phyloP scores from a whole-genome alignment of 2,888 invertebrate species.

The Globia sparganii region DNA sequence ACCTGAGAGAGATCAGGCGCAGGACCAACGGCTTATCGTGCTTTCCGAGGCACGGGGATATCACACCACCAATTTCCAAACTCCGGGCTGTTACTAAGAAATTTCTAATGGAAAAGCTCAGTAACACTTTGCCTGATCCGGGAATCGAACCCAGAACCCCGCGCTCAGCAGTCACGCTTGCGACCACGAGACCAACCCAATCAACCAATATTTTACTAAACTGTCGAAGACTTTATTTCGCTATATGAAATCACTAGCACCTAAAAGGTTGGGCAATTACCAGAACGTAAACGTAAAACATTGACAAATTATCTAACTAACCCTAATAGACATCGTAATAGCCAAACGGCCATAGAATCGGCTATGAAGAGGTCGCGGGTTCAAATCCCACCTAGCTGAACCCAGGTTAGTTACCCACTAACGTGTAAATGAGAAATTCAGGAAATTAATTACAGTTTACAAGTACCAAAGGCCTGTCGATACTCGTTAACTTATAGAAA shows the following conservation, averaged over 20 bases:
- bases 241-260: slow-evolving; percentile 2
- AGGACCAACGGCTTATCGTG: too few relatives aligned
- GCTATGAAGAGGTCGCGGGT: slow-evolving; percentile 35
- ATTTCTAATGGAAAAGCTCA: too few relatives aligned
- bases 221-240: background rate
- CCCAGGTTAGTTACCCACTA: slow-evolving; percentile 9
- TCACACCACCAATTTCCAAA: too few relatives aligned
- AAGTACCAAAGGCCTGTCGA: background rate
- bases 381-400: slow-evolving; percentile 47
- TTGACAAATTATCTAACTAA: slow-evolving; percentile 37
- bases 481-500: background rate
- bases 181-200: too few relatives aligned
- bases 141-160: too few relatives aligned
- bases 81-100: too few relatives aligned
- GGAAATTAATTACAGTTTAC: slow-evolving; percentile 16
- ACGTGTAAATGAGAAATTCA: slow-evolving; percentile 18
- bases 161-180: too few relatives aligned
- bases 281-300: slow-evolving; percentile 23
- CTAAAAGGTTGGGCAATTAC: slow-evolving; percentile 12
- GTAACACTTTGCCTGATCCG: too few relatives aligned
- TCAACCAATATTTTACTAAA: background rate
- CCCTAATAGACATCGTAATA: slow-evolving; percentile 33
- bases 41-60: too few relatives aligned
- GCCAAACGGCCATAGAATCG: slow-evolving; percentile 6
- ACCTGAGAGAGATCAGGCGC: too few relatives aligned